Evolutionary conservation across 2,797 vertebrate species (phyloP), one percentile per base, ranked within the genome.

Genomic region (Decapterus maruadsi): DNA sequence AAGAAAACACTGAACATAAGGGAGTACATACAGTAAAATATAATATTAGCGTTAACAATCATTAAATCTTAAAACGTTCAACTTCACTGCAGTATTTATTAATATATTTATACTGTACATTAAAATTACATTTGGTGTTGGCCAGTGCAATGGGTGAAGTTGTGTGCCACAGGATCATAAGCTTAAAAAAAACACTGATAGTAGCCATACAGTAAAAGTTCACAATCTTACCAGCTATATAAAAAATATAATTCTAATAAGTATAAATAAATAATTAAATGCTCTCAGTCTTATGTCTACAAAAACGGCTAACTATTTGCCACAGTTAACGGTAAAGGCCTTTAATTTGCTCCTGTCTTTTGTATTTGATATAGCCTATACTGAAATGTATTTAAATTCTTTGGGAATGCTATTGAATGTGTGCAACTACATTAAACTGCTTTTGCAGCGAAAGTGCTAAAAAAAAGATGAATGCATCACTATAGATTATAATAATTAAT

Each of bases 211-310:
- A 54, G 16, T 16, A 45, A 55, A 43, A 34, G 13, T 40, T 66
- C 57, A 48, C 29, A 69, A 22, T 34, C 13, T 0, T 19, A 54
- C 72, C 8, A 11, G 61, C 19, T 34, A n/a, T 31, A 59, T 51
- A 72, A 59, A 63, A 20, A 56, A 8, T 36, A 36, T 5, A 16
- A 58, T 36, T 36, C 22, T 38, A 48, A 64, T 29, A 65, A 68
- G 50, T 63, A 60, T 20, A 75, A 83, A 86, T 85, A 85, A 87
- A 87, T 86, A 78, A 57, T 63, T 59, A 61, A 48, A 73, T 54
- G 1, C 36, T n/a, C 13, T 14, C 19, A 6, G 45, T 55, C 2
- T 22, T 7, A 3, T 40, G 29, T 54, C 26, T 10, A 8, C 11
- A 4, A 48, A 60, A 31, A 54, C 0, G 1, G 6, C 11, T 19